Evolutionary conservation across 1,140 invertebrate genomes (phyloP).

Genomic region (Prorops nasuta): DNA sequence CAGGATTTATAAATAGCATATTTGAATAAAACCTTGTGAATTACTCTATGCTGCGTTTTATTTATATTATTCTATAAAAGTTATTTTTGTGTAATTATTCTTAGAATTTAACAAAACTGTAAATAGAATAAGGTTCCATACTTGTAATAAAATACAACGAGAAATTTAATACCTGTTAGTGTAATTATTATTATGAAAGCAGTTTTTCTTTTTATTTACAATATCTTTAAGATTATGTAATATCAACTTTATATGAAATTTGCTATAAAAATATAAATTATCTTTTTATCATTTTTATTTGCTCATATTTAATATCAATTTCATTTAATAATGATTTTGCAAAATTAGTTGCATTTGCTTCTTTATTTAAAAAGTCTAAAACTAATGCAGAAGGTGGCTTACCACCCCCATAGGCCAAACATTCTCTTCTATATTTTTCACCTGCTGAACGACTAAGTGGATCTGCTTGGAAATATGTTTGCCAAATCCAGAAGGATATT

Average conservation of each 20-base stretch:
- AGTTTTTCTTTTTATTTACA: slow-evolving; percentile 7
- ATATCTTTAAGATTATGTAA: background rate
- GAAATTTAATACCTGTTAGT: no score
- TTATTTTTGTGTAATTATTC: slow-evolving; percentile 54
- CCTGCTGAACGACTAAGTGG: slow-evolving; percentile 78
- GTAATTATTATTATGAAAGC: no score
- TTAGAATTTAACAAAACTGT: slow-evolving; percentile 49
- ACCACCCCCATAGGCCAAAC: slow-evolving; percentile 87
- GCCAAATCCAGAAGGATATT: slow-evolving; percentile 92
- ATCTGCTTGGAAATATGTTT: slow-evolving; percentile 79
- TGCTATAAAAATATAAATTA: slow-evolving; percentile 6
- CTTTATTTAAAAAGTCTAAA: slow-evolving; percentile 69
- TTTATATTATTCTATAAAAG: slow-evolving; percentile 39
- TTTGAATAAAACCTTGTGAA: slow-evolving; percentile 25
- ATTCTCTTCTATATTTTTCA: slow-evolving; percentile 72
- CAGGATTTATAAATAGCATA: slow-evolving; percentile 13
- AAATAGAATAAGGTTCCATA: slow-evolving; percentile 48
- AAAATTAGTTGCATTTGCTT: slow-evolving; percentile 63
- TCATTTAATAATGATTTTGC: slow-evolving; percentile 61
- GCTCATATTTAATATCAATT: slow-evolving; percentile 57
- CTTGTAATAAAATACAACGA: slow-evolving; percentile 55
- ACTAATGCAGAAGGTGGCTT: slow-evolving; percentile 74
- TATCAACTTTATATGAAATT: slow-evolving; percentile 2
- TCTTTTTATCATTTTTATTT: slow-evolving; percentile 31
- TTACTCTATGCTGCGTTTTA: slow-evolving; percentile 44